Percentiles rank a stretch among this genome's conserved stretches.
phyloP scores from a whole-genome alignment of 2,113 vertebrate species.

The Furnarius figulus region DNA sequence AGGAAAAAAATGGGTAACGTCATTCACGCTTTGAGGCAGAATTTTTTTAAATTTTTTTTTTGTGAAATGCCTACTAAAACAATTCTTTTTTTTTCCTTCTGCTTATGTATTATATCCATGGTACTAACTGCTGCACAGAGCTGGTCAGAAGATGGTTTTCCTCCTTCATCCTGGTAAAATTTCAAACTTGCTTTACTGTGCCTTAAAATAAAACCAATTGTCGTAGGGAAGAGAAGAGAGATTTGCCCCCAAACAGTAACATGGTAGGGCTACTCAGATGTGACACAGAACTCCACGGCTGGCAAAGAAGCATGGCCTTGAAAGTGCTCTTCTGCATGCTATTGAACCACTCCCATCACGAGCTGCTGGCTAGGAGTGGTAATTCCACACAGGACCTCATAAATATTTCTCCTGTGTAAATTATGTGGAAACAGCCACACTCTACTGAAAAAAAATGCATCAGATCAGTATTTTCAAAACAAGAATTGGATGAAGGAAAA shows the following conservation, averaged over 20 bases:
- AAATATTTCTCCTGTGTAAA: slow-evolving; percentile 12
- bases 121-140: neutral
- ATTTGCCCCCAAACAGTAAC: neutral
- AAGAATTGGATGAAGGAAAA: neutral
- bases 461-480: neutral
- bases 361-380: neutral
- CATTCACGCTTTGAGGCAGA: neutral
- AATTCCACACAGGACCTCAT: slow-evolving; percentile 27
- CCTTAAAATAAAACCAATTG: neutral
- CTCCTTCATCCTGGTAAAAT: neutral
- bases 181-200: neutral
- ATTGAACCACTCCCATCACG: neutral
- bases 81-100: neutral
- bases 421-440: neutral
- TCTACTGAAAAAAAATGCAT: neutral
- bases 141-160: neutral
- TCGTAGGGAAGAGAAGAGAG: neutral
- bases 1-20: neutral
- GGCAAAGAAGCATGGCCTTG: accelerated
- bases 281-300: neutral
- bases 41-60: neutral
- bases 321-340: neutral
- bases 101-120: neutral
- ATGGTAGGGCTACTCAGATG: neutral
- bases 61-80: neutral